Evolutionary conservation across 2,797 vertebrate genomes (phyloP).

Genomic region (Poecile montanus): DNA sequence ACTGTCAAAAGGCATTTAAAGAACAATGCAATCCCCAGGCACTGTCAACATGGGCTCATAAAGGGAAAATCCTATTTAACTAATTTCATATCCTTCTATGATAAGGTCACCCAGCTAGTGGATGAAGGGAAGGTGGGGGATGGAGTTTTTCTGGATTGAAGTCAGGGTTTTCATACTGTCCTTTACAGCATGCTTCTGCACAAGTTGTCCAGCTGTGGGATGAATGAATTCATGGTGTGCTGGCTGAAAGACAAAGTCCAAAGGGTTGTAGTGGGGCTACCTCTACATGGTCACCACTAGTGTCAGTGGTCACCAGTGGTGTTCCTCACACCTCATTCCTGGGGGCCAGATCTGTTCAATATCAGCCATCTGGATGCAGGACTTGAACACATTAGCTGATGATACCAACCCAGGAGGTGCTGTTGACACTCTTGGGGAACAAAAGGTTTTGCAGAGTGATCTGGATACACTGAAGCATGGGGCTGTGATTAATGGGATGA

Average conservation of each 20-base stretch:
- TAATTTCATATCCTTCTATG: neutral
- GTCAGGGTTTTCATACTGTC: neutral
- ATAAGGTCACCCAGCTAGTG: neutral
- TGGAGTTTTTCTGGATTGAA: neutral
- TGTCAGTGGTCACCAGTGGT: fast-evolving
- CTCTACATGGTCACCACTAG: neutral
- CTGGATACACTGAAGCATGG: neutral
- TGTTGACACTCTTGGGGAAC: neutral
- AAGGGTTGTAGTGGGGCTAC: neutral
- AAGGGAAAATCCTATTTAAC: neutral
- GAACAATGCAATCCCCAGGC: neutral
- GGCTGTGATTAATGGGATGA: neutral
- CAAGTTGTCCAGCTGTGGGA: neutral
- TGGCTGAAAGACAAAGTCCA: neutral
- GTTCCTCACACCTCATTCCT: neutral
- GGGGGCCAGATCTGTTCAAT: neutral
- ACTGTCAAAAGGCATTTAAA: neutral
- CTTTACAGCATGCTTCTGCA: neutral
- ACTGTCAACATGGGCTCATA: neutral
- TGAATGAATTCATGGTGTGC: fast-evolving
- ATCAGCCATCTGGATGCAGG: neutral
- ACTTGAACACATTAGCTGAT: neutral
- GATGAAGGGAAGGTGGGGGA: neutral
- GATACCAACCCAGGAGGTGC: neutral
- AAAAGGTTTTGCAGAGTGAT: neutral